phyloP scores from a whole-genome alignment of 2,888 invertebrate species.

The Coremacera marginata region DNA sequence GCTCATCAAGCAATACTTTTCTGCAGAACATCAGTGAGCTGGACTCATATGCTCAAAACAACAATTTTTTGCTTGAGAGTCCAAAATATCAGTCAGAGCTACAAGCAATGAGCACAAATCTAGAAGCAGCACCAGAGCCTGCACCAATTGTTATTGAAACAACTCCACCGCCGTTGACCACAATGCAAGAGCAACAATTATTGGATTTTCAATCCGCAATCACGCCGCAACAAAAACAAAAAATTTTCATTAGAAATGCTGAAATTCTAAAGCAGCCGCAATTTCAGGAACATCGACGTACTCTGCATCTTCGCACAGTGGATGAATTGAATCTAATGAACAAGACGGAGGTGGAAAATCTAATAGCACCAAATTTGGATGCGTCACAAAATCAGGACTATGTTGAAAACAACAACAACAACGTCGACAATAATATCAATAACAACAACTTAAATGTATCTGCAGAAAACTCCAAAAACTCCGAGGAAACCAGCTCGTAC shows the following conservation, averaged over 20 bases:
- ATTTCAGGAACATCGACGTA: slow-evolving; percentile 57
- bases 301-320: slow-evolving; percentile 67
- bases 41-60: slow-evolving; percentile 32
- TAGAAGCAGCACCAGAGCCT: slow-evolving; percentile 29
- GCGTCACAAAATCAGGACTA: slow-evolving; percentile 13
- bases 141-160: slow-evolving; percentile 51
- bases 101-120: slow-evolving; percentile 24
- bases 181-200: slow-evolving; percentile 1
- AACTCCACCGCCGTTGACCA: slow-evolving; percentile 45
- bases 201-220: neutral
- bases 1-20: slow-evolving; percentile 35
- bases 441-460: neutral
- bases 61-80: slow-evolving; percentile 41
- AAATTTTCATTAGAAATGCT: slow-evolving; percentile 65
- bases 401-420: slow-evolving; percentile 29
- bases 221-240: slow-evolving; percentile 54
- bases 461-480: slow-evolving; percentile 2
- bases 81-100: slow-evolving; percentile 35
- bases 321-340: slow-evolving; percentile 69
- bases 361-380: slow-evolving; percentile 64
- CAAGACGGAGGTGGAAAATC: slow-evolving; percentile 66
- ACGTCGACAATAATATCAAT: neutral
- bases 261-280: slow-evolving; percentile 63
- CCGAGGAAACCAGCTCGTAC: neutral
- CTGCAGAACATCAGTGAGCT: slow-evolving; percentile 36